A percentile compares a stretch with the other conserved stretches of the same genome.
These are phyloP conservation scores for Globia sparganii DNA, from an alignment of 2,888 invertebrate genomes.

Conservation along the genomic window DNA sequence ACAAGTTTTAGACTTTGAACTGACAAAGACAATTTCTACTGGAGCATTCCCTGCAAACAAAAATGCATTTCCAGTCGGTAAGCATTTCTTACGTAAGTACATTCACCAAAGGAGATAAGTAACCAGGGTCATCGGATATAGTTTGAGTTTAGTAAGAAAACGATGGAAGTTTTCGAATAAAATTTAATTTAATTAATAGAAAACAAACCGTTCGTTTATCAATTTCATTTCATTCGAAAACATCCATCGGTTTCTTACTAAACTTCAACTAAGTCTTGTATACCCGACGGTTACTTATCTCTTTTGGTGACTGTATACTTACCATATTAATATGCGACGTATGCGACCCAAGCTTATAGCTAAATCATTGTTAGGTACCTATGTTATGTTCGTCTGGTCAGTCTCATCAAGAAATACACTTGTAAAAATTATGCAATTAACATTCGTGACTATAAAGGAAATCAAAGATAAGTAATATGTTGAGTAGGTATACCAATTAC, in stretches of 20 bases:
- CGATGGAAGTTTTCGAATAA: not conserved
- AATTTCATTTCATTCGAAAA: not conserved
- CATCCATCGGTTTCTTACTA: not conserved
- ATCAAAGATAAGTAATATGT: constrained; percentile 6
- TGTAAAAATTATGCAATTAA: not conserved
- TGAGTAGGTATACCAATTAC: constrained; percentile 14
- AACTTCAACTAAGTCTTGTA: not conserved
- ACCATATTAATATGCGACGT: not conserved
- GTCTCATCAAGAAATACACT: not conserved
- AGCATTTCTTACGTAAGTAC: not conserved
- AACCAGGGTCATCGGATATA: not conserved
- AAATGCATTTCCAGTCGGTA: not conserved
- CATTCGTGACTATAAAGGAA: not conserved
- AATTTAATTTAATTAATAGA: no score
- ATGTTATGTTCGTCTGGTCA: not conserved
- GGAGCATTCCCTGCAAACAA: not conserved
- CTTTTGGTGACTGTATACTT: no score
- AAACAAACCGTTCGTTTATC: not conserved
- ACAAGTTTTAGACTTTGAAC: no score
- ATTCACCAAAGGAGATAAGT: not conserved
- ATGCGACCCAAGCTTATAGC: not conserved
- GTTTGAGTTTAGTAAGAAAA: not conserved
- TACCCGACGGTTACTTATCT: not conserved
- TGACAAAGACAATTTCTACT: not conserved
- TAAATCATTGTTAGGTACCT: not conserved